Base-by-base conservation (phyloP, 2,888 invertebrate species). In the Sesia bembeciformis region DNA sequence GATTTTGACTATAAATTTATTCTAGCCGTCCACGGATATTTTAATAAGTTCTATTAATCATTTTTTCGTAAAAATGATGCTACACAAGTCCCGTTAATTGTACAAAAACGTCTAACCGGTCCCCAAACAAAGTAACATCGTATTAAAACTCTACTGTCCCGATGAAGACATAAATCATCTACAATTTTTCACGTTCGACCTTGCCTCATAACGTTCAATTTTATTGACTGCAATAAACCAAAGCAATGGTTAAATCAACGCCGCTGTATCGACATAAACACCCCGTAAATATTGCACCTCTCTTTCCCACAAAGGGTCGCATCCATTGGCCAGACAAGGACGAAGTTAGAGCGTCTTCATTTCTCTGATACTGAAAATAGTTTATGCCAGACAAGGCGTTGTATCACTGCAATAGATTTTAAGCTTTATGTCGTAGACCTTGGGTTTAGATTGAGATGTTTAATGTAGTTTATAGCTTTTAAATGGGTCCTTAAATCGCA, bases 151-250 rank as follows among this genome's bases (percentile, higher is more conserved):
- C 51, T 62, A 64, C 66, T 70, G 76, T 76, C 70, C 63, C 66
- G 74, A 87, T 86, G 64, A 82, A 88, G 86, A 80, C 84, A 84
- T 86, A 80, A 87, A 86, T 87, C 81, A 82, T 72, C 60, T 65
- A 71, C 73, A 68, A 78, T 84, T 80, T 84, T 84, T 84, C 84
- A 80, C 78, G 74, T 74, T 74, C 86, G 88, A 84, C 90, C 89
- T 90, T 90, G 89, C 81, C 87, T 90, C 86, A 86, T 90, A 90
- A 85, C 85, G 80, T 81, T 86, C 81, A 88, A 84, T 86, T 89
- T 89, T 89, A 89, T 88, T 85, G 88, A 84, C 83, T 85, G 82
- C 84, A 84, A 89, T 89, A 87, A 85, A 88, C 83, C 77, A 88
- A 86, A 82, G 84, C 84, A 87, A 86, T 89, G 86, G 83, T 87